Evolutionary conservation across 2,113 vertebrate species (phyloP), one percentile per base, ranked within the genome.

Genomic region (Eublepharis macularius): DNA sequence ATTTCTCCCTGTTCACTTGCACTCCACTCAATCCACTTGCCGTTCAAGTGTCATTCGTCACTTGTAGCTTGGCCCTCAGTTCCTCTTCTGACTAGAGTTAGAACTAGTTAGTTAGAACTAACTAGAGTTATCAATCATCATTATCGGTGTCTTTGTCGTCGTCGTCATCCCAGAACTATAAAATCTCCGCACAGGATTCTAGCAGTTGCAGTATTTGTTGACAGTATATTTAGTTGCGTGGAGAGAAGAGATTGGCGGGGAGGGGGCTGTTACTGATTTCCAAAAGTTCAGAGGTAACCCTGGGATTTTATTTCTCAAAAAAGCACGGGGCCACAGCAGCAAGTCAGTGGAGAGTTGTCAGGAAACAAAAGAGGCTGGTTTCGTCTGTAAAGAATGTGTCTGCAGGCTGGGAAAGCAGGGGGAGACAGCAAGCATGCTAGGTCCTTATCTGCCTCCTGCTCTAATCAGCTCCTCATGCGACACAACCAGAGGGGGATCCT

Each of bases 341-440:
- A 87, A 80, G n/a, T 0, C 0, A 26, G 26, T 49, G 85, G 4
- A 43, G 47, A 41, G 16, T 76, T 73, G 76, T 74, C 74, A 41
- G 76, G 72, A 75, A 88, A 60, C 49, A 80, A 88, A 89, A 87
- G 47, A 0, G 75, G 32, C 29, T 12, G 32, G 21, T 34, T 73
- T 13, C 49, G 45, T 10, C 81, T 63, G 39, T 16, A 60, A 54
- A 54, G 36, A 32, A 36, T 49, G 32, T 26, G 57, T 13, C 3
- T n/a, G 77, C 83, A 88, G 19, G 60, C 81, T 76, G 82, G 69
- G n/a, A n/a, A 80, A 75, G 84, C 78, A 91, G 51, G 17, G 45
- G 65, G 24, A 45, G 73, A 81, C 49, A 88, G 24, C 72, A 84
- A 16, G 49, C 66, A 1, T 0, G 0, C 0, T 1, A 6, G 47